Conservation (phyloP, 2,797 vertebrate species). For the Thunnus albacares region DNA sequence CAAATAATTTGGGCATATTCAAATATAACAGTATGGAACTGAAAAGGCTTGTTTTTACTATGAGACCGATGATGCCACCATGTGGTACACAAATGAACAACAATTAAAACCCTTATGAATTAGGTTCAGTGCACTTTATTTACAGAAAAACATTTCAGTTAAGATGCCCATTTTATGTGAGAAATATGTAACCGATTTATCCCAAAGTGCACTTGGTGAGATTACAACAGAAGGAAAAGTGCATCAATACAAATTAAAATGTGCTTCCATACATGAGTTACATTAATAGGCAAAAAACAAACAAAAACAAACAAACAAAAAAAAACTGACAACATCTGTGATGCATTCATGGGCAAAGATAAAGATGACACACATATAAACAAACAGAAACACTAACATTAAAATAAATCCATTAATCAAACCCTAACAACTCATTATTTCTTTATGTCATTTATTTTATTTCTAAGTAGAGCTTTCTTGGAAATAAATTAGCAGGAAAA, state of each 20-base stretch:
- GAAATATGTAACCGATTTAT: slow-evolving; percentile 29
- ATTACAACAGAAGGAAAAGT: slow-evolving; percentile 57
- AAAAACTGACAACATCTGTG: slow-evolving; percentile 16
- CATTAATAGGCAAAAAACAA: slow-evolving; percentile 14
- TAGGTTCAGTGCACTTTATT: slow-evolving; percentile 78
- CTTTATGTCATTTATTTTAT: slow-evolving; percentile 52
- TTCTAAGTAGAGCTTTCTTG: slow-evolving; percentile 24
- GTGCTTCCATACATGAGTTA: slow-evolving; percentile 32
- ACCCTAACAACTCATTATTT: slow-evolving; percentile 36
- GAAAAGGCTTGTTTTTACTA: background rate
- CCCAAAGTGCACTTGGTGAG: slow-evolving; percentile 60
- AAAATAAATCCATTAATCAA: slow-evolving; percentile 33
- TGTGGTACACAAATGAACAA: slow-evolving; percentile 69
- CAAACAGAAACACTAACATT: slow-evolving; percentile 36
- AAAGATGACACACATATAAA: slow-evolving; percentile 10
- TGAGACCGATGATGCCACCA: slow-evolving; percentile 70
- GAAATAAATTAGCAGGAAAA: slow-evolving; percentile 49
- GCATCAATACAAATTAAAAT: slow-evolving; percentile 53
- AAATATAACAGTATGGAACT: background rate
- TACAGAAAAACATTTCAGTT: slow-evolving; percentile 61
- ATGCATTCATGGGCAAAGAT: slow-evolving; percentile 18
- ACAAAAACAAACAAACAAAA: no score
- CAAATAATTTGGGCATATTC: background rate
- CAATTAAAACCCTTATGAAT: background rate
- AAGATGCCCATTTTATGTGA: slow-evolving; percentile 34